These are phyloP conservation scores for Dendrocincla fuliginosa DNA, from an alignment of 2,797 vertebrate species.

Conservation along the genomic window DNA sequence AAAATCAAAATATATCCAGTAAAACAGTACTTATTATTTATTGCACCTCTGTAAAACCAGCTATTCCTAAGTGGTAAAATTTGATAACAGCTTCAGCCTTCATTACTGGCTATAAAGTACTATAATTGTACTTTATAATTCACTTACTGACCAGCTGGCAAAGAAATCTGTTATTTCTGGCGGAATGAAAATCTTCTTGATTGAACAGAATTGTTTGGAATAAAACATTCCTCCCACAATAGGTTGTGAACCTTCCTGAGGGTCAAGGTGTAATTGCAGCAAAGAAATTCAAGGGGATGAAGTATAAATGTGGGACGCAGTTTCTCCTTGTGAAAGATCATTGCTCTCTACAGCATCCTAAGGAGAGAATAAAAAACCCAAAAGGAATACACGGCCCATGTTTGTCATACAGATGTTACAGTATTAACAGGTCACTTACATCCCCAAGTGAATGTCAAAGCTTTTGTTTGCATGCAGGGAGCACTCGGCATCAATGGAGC, in stretches of 20 bases:
- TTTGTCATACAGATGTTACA: slow-evolving; percentile 7
- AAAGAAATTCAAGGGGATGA: not conserved
- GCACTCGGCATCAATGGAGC: slow-evolving; percentile 7
- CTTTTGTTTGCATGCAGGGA: slow-evolving; percentile 46
- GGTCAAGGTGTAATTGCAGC: slow-evolving; percentile 3
- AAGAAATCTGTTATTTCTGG: not conserved
- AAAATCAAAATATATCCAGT: not conserved
- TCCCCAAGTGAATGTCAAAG: slow-evolving; percentile 12
- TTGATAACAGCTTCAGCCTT: not conserved
- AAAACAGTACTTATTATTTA: not conserved
- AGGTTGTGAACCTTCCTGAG: not conserved
- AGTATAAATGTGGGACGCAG: not conserved
- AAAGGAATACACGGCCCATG: not conserved
- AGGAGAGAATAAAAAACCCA: not conserved
- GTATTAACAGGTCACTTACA: slow-evolving; percentile 9
- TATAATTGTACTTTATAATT: not conserved
- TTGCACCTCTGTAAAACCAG: not conserved
- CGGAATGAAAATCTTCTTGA: not conserved
- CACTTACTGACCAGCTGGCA: not conserved
- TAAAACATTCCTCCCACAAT: not conserved
- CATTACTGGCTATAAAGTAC: not conserved
- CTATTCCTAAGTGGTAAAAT: not conserved
- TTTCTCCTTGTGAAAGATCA: not conserved
- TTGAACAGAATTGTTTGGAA: not conserved
- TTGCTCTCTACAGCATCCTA: not conserved